Evolutionary conservation across 1,140 invertebrate genomes (phyloP), one percentile per base, ranked within the genome.

Genomic region (Listronotus oregonensis): DNA sequence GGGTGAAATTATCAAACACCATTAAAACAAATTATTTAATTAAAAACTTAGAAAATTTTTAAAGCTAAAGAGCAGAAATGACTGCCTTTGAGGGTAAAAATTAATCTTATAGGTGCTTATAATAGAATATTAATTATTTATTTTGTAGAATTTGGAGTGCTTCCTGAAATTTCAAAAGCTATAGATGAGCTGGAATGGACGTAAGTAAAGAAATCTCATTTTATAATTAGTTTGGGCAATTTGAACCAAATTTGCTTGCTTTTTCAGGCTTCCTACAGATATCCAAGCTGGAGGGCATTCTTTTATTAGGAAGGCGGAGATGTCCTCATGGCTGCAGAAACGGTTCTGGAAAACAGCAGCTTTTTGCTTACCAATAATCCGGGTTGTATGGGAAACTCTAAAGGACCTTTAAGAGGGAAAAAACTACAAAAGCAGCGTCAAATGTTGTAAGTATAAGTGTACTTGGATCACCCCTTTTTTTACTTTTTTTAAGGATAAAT

Each of bases 301-400:
- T 99, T 14, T 97, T 99, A 77, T 83, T 99, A 8, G 98, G 98
- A n/a, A 51, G 98, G 98, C 44, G 98, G 97, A 64, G 98, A 99
- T 88, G 96, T 99, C 0, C 82, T 99, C 17, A 99, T 99, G 97
- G 97, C 97, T 66, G 97, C 97, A 9, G 97, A 99, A 84, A 99
- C 97, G 98, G 10, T 98, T 95, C 78, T 95, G 95, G 51, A 99
- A 99, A 86, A 99, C 97, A 17, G 97, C 97, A 55, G 97, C 98
- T 0, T 99, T 99, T 80, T 99, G 96, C 83, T 81, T 99, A 44
- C 97, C 98, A 10, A 93, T 99, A 73, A 78, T 99, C 27, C 98
- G 99, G 82, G 98, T 97, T 77, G 97, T 99, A 1, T 97, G 94
- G 93, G 98, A 99, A 85, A 97, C 96, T 1, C 75, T 99, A 31